Evolutionary conservation across 1,140 invertebrate species (phyloP).

Genomic region (Pemphigus obesinymphae): DNA sequence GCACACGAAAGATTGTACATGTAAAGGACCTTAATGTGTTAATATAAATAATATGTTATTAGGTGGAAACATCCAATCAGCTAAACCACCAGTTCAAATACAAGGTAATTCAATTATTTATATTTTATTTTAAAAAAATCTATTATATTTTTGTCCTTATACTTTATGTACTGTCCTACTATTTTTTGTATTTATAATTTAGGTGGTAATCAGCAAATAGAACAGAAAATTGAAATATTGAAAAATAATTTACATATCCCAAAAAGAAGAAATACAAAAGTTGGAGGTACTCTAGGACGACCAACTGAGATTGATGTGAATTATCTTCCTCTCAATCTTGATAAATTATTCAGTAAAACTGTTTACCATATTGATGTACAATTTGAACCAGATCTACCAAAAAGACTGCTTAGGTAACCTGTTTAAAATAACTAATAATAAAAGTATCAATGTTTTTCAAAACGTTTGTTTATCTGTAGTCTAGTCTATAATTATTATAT

Average conservation of each 20-base stretch:
- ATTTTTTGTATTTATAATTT: not conserved
- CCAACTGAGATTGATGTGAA: conserved; percentile 55
- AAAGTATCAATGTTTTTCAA: not conserved
- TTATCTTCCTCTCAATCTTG: conserved; percentile 55
- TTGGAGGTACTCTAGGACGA: conserved; percentile 52
- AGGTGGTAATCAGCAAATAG: not conserved
- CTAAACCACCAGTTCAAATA: too few relatives aligned
- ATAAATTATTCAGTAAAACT: conserved; percentile 50
- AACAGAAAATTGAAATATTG: not conserved
- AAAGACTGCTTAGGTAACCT: conserved; percentile 51
- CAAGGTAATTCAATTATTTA: too few relatives aligned
- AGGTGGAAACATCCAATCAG: not conserved
- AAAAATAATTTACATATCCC: not conserved
- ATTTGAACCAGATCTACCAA: conserved; percentile 55
- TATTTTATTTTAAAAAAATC: too few relatives aligned
- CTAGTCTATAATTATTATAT: too few relatives aligned
- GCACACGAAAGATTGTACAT: too few relatives aligned
- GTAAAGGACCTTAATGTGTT: too few relatives aligned
- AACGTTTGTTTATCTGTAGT: too few relatives aligned
- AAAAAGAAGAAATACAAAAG: not conserved
- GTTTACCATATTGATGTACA: conserved; percentile 56
- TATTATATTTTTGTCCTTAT: too few relatives aligned
- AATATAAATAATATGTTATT: not conserved
- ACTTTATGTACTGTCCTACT: not conserved
- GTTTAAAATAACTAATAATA: not conserved